A percentile compares a stretch with the other conserved stretches of the same genome.
phyloP scores from a whole-genome alignment of 1,140 invertebrate species.

The Liolophura sinensis region DNA sequence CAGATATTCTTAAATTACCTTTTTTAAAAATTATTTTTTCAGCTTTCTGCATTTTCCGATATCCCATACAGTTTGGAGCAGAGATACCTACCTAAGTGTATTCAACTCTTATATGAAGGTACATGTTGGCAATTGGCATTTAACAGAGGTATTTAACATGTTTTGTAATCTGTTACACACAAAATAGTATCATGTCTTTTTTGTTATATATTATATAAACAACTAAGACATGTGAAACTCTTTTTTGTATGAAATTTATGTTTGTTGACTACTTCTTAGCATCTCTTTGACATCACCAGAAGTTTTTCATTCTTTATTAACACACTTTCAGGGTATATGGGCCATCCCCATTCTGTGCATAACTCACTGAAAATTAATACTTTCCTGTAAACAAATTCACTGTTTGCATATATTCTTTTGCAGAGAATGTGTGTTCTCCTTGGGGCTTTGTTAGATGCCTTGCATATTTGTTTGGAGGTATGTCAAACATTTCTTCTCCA shows the following conservation, averaged over 20 bases:
- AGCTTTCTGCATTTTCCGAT: background rate
- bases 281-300: background rate
- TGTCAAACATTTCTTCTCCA: background rate
- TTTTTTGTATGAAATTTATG: constrained; percentile 2
- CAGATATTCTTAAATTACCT: constrained; percentile 11
- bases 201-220: constrained; percentile 5
- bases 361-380: no score
- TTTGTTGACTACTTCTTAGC: background rate
- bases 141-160: no score
- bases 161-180: no score
- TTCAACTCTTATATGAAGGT: constrained; percentile 5
- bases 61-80: background rate
- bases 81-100: background rate
- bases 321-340: no score
- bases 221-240: background rate
- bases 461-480: constrained; percentile 40
- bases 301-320: no score
- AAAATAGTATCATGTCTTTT: background rate
- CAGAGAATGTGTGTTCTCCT: constrained; percentile 31
- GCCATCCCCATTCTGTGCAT: no score
- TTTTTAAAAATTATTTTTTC: background rate
- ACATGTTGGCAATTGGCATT: no score
- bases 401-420: background rate
- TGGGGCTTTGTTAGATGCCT: constrained; percentile 35
- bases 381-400: background rate